Evolutionary conservation across 2,888 invertebrate species (phyloP), one percentile per base, ranked within the genome.

Genomic region (Nomada ferruginata): DNA sequence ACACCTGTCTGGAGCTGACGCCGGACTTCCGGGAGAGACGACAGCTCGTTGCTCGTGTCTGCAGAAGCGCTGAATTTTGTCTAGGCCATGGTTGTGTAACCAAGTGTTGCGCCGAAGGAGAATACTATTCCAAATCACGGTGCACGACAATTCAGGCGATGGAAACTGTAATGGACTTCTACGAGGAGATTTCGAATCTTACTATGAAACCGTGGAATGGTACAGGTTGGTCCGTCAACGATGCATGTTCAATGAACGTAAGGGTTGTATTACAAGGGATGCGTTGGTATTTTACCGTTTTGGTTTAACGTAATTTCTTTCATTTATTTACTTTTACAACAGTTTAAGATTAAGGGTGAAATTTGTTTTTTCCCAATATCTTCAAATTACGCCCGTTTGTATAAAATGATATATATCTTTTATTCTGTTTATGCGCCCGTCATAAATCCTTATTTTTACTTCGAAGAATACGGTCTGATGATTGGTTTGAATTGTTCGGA

Each of bases 61-160:
- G 88, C 63, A 75, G 71, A 29, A 60, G 57, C 7, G 15, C 50
- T 18, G 65, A 76, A 20, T 86, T 78, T 23, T 92, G 92, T 68
- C 60, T 79, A n/a, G 66, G 74, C 4, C 87, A 92, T 57, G 59
- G 90, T 1, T 94, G 94, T 85, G 83, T 94, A 66, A 89, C 91
- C 70, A 94, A 94, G 86, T 94, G 94, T 83, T 94, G 94, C 75
- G 75, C 84, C 10, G 93, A 94, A 50, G 89, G 90, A 83, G 91
- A 64, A 85, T 86, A 5, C 53, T 26, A 4, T 76, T 85, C 53
- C 52, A 44, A 2, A 11, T 0, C 1, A 0, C 11, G 59, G 4
- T 81, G 75, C n/a, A n/a, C 2, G 2, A 55, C 26, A 29, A 10
- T 3, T 18, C n/a, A 52, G 36, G 15, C 0, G 15, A 1, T 10